Percentiles rank a stretch among this genome's conserved stretches.
Evolutionary conservation across 2,888 invertebrate species (phyloP).

Genomic region (Monopis laevigella): DNA sequence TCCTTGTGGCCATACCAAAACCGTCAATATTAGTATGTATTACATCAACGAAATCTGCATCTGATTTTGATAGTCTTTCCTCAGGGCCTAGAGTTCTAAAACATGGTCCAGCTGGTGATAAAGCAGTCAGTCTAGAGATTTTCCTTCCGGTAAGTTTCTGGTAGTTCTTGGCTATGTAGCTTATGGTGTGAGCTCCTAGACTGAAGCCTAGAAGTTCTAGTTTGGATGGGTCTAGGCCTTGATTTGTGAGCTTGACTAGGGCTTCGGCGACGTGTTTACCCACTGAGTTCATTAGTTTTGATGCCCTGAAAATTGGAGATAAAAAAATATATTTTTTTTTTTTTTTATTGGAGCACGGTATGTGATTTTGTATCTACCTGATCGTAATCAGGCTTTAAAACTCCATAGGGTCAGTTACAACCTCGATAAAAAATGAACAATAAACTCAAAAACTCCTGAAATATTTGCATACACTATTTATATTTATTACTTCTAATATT

Average conservation of each 20-base stretch:
- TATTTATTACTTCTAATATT: too few species aligned
- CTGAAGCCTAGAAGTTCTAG: conserved; percentile 53
- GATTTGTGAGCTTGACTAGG: conserved; percentile 33
- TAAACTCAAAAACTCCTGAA: too few species aligned
- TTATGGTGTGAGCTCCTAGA: conserved; percentile 48
- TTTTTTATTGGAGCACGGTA: too few species aligned
- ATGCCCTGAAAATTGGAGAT: conserved; percentile 30
- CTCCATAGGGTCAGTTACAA: too few species aligned
- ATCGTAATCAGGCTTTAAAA: too few species aligned
- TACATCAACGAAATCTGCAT: conserved; percentile 53
- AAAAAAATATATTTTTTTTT: not conserved
- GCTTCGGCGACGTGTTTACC: conserved; percentile 51
- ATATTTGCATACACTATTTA: too few species aligned
- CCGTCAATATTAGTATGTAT: conserved; percentile 58
- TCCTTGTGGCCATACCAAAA: conserved; percentile 47
- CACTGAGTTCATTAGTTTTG: conserved; percentile 56
- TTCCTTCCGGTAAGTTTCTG: conserved; percentile 39
- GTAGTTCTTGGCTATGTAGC: conserved; percentile 48
- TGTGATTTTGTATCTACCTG: too few species aligned
- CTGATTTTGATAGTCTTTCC: conserved; percentile 37
- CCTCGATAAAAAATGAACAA: too few species aligned
- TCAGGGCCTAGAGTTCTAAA: conserved; percentile 35
- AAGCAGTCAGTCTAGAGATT: conserved; percentile 43
- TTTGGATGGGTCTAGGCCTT: conserved; percentile 40
- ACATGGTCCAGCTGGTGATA: conserved; percentile 57